Percentiles rank a stretch among this genome's conserved stretches.
Evolutionary conservation across 2,797 vertebrate species (phyloP).

Genomic region (Muraenolepis orangiensis): DNA sequence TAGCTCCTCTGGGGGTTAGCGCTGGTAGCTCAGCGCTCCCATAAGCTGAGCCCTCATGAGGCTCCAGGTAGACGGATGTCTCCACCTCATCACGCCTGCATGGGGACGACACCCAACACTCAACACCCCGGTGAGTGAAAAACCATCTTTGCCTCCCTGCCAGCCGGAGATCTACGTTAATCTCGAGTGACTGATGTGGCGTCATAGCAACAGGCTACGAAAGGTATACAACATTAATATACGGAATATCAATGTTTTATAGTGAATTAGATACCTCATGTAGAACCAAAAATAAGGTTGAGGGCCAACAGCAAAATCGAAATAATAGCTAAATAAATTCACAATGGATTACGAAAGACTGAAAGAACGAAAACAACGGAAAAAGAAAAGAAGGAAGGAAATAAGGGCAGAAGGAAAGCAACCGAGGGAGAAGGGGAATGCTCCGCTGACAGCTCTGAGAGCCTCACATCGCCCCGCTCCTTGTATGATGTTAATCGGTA

Average conservation of each 20-base stretch:
- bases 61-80: constrained; percentile 11
- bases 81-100: neutral
- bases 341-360: neutral
- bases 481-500: constrained; percentile 63
- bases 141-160: neutral
- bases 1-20: constrained; percentile 39
- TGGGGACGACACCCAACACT: neutral
- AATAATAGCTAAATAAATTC: too few relatives aligned
- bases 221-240: neutral
- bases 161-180: neutral
- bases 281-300: neutral
- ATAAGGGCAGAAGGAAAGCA: neutral
- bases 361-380: neutral
- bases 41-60: constrained; percentile 34
- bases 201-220: neutral
- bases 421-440: neutral
- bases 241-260: neutral
- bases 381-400: neutral
- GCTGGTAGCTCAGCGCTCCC: constrained; percentile 27
- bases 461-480: constrained; percentile 40
- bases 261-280: neutral
- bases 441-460: constrained; percentile 40
- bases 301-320: neutral
- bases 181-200: neutral
- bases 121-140: neutral